Conservation (phyloP, 1,140 invertebrate species). For the Samia ricini region DNA sequence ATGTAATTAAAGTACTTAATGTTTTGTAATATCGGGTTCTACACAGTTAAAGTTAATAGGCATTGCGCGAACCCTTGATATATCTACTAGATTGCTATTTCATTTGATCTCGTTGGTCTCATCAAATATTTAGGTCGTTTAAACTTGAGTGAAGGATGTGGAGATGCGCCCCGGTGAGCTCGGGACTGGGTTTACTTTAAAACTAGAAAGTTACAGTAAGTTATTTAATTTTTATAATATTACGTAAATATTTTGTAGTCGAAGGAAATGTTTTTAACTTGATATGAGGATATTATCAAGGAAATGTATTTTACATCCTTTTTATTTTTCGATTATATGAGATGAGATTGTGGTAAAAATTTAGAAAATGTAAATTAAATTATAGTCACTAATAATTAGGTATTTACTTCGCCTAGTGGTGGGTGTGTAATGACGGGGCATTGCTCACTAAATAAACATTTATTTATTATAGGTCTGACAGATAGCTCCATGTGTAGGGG, state of each 20-base stretch:
- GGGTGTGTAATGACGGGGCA: too few relatives aligned
- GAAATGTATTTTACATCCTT: not conserved
- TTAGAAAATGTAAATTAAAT: too few relatives aligned
- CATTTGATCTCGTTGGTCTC: conserved; percentile 70
- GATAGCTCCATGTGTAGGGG: too few relatives aligned
- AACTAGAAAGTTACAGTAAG: not conserved
- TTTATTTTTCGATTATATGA: too few relatives aligned
- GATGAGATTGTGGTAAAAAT: too few relatives aligned
- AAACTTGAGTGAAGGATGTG: conserved; percentile 6
- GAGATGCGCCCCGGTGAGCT: not conserved
- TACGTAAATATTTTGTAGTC: not conserved
- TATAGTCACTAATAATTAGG: too few relatives aligned
- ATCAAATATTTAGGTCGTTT: conserved; percentile 68
- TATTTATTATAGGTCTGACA: too few relatives aligned
- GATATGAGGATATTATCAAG: not conserved
- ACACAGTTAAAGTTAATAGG: conserved; percentile 62
- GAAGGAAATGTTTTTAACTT: not conserved
- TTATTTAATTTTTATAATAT: not conserved
- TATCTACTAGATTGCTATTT: conserved; percentile 63
- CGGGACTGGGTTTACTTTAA: conserved; percentile 2
- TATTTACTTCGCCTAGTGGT: too few relatives aligned
- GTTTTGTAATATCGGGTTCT: conserved; percentile 28
- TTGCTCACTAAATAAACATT: too few relatives aligned
- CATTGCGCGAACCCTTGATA: conserved; percentile 50
- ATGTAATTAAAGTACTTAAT: conserved; percentile 1